phyloP scores from a whole-genome alignment of 1,140 invertebrate species.

The Ceratoteleas bidentatus region DNA sequence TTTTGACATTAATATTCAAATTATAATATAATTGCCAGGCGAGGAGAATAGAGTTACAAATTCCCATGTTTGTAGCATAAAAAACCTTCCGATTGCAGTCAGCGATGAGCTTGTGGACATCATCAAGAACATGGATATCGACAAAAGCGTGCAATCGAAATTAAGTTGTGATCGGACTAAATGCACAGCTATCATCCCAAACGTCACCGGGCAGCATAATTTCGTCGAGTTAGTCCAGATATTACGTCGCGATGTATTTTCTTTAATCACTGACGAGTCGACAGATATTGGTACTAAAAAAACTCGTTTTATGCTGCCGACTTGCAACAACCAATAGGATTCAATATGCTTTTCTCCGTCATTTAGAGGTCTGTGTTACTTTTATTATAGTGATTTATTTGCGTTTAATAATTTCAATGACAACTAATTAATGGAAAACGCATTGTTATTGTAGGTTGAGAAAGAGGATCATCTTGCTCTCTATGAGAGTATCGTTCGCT shows the following conservation, averaged over 20 bases:
- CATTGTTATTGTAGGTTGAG: slow-evolving; percentile 29
- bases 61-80: slow-evolving; percentile 30
- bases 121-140: slow-evolving; percentile 29
- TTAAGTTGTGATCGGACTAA: slow-evolving; percentile 53
- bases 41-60: slow-evolving; percentile 31
- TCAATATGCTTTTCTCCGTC: neutral
- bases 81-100: slow-evolving; percentile 37
- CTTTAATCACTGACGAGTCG: slow-evolving; percentile 11
- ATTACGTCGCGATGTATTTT: slow-evolving; percentile 61
- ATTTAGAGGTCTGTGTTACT: neutral
- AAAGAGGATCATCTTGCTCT: slow-evolving; percentile 11
- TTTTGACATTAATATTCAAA: neutral
- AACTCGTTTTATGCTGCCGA: neutral
- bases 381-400: neutral
- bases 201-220: slow-evolving; percentile 54
- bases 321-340: neutral
- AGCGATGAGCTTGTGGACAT: slow-evolving; percentile 47
- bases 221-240: slow-evolving; percentile 40
- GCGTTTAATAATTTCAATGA: neutral
- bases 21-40: neutral
- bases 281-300: slow-evolving; percentile 1
- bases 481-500: slow-evolving; percentile 24
- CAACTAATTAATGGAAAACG: too few species aligned
- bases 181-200: slow-evolving; percentile 47
- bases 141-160: slow-evolving; percentile 40